A percentile compares a stretch with the other conserved stretches of the same genome.
These are phyloP conservation scores for Diogma glabrata DNA, from an alignment of 2,888 invertebrate genomes.

Conservation along the genomic window DNA sequence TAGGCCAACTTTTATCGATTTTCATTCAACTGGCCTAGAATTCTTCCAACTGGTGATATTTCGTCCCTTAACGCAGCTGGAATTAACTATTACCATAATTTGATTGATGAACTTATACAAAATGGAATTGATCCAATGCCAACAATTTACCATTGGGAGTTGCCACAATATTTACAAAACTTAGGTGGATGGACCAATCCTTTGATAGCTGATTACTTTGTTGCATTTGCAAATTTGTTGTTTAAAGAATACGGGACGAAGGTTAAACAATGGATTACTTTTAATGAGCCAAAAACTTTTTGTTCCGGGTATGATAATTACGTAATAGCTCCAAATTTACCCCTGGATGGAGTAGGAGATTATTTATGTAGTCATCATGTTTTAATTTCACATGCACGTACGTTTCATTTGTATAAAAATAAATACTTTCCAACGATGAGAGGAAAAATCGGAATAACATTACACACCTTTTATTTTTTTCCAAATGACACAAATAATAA, in stretches of 20 bases:
- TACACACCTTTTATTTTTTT: constrained; percentile 24
- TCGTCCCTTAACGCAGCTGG: constrained; percentile 29
- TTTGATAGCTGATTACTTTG: constrained; percentile 37
- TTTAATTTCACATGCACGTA: constrained; percentile 41
- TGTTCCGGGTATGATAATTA: constrained; percentile 39
- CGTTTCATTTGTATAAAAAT: constrained; percentile 30
- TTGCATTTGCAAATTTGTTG: constrained; percentile 37
- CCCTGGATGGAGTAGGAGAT: constrained; percentile 37
- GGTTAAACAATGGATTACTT: constrained; percentile 45
- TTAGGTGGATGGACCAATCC: constrained; percentile 42
- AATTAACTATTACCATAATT: constrained; percentile 7
- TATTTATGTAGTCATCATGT: constrained; percentile 42
- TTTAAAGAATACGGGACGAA: constrained; percentile 39
- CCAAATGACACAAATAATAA: constrained; percentile 20
- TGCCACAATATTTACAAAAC: constrained; percentile 42
- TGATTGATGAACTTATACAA: neutral
- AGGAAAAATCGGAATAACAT: constrained; percentile 28
- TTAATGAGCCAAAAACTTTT: constrained; percentile 43
- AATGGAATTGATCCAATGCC: constrained; percentile 47
- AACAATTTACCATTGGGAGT: constrained; percentile 44
- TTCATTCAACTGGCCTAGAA: constrained; percentile 27
- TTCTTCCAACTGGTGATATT: constrained; percentile 45
- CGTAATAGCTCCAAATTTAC: constrained; percentile 25
- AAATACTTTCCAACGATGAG: constrained; percentile 17
- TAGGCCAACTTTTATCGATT: constrained; percentile 18